These are phyloP conservation scores for Gambusia affinis DNA, from an alignment of 2,113 vertebrate species.

Conservation along the genomic window DNA sequence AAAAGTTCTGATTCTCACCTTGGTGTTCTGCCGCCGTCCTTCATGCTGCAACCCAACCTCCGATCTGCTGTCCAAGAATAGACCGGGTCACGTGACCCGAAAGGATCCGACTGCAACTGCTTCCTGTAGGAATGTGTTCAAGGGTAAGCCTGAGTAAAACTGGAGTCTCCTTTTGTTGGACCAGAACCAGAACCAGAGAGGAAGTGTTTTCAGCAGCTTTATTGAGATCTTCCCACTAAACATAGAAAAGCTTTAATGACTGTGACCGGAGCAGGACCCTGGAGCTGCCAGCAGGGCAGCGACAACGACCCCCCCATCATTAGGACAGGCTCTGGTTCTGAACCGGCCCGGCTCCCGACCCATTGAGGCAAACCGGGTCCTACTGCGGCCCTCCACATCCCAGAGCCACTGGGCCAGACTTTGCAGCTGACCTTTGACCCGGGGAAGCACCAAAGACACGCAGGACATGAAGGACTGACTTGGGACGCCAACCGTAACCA, in stretches of 20 bases:
- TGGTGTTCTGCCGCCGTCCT: constrained; percentile 15
- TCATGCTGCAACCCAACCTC: constrained; percentile 59
- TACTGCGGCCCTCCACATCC: too few relatives aligned
- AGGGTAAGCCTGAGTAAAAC: neutral
- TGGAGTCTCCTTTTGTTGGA: neutral
- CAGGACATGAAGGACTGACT: neutral
- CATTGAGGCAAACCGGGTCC: too few relatives aligned
- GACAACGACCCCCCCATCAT: too few relatives aligned
- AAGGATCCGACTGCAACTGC: neutral
- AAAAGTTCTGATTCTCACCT: constrained; percentile 27
- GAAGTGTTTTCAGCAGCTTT: constrained; percentile 30
- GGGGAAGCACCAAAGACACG: neutral
- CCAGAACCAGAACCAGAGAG: neutral
- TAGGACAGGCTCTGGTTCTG: neutral
- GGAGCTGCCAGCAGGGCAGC: constrained; percentile 27
- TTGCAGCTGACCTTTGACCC: neutral
- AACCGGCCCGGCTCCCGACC: neutral
- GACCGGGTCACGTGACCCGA: constrained; percentile 27
- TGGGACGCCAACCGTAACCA: too few relatives aligned
- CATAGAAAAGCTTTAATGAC: constrained; percentile 2
- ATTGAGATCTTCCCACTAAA: constrained; percentile 18
- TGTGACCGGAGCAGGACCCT: constrained; percentile 13
- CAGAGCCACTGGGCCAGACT: too few relatives aligned
- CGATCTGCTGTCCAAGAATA: constrained; percentile 48
- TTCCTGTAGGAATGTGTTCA: neutral